Evolutionary conservation across 2,888 invertebrate species (phyloP), one percentile per base, ranked within the genome.

Genomic region (Trichopoda pennipes): DNA sequence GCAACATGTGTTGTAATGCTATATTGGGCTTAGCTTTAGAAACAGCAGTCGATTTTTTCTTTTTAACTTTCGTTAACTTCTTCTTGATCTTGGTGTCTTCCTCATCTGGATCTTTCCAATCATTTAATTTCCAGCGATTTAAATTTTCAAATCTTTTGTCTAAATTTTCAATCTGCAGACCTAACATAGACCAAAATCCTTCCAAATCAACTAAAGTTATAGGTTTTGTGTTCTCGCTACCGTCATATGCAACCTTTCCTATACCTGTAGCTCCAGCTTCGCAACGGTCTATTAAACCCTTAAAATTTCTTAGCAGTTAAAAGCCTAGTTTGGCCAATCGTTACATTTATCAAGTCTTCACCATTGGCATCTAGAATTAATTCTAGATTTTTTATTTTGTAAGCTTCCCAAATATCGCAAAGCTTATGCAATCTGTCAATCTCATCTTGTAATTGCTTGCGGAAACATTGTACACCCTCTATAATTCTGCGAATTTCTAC

Each of bases 291-390:
- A 92, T 94, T 2, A 95, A 90, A 19, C 92, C 92, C 44, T 92
- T 90, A 87, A 96, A 96, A 94, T 87, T 96, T 96, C 86, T 95
- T 94, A 14, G 91, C 92, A 1, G 94, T 92, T 6, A 96, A 91
- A n/a, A 96, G 90, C 78, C 93, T 93, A 0, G 96, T 95, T 90
- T 96, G 96, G 0, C 96, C 96, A 74, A 95, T 92, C 0, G 95
- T 93, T 32, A 94, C 94, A 87, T 94, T 92, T 21, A 96, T 93
- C 88, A 92, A 91, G 84, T 93, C 93, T 6, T 87, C 87, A 21
- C 88, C 90, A 1, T 85, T 86, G 1, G 86, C 86, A 56, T 87
- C 85, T 80, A 92, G 92, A 0, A 92, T 88, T 3, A 87, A 81
- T 12, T 86, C 78, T n/a, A 86, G 80, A 69, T 90, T 85, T 6